Evolutionary conservation across 2,797 vertebrate genomes (phyloP).

Genomic region (Sebastes itinus): DNA sequence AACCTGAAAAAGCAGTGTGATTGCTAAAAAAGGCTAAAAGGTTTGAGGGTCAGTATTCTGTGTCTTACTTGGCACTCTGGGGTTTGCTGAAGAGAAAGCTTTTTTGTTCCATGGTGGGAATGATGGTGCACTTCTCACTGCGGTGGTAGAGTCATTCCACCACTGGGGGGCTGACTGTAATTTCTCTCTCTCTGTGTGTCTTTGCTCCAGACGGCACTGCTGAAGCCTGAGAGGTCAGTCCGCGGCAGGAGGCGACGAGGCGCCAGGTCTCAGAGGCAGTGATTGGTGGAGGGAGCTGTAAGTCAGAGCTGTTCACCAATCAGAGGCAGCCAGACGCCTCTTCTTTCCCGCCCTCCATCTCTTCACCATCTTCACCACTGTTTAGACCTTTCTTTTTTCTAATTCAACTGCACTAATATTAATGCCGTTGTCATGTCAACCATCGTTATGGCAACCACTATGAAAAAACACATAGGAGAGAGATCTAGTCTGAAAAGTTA

Average conservation of each 20-base stretch:
- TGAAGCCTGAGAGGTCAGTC: constrained; percentile 80
- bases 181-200: background rate
- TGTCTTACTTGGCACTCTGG: background rate
- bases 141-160: background rate
- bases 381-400: constrained; percentile 42
- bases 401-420: constrained; percentile 75
- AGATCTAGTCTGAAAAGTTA: constrained; percentile 65
- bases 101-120: background rate
- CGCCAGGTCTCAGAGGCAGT: constrained; percentile 81
- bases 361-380: constrained; percentile 59
- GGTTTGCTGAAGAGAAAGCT: background rate
- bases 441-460: constrained; percentile 72
- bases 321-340: constrained; percentile 42
- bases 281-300: constrained; percentile 60
- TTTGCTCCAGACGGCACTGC: constrained; percentile 69
- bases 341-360: constrained; percentile 24
- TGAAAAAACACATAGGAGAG: constrained; percentile 55
- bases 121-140: constrained; percentile 13
- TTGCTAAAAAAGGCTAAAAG: background rate
- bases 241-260: constrained; percentile 83
- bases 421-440: constrained; percentile 72
- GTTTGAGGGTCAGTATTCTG: background rate
- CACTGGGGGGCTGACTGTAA: background rate
- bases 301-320: constrained; percentile 56
- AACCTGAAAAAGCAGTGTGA: background rate